phyloP scores from a whole-genome alignment of 2,888 invertebrate species.

The Ganaspis brasiliensis region DNA sequence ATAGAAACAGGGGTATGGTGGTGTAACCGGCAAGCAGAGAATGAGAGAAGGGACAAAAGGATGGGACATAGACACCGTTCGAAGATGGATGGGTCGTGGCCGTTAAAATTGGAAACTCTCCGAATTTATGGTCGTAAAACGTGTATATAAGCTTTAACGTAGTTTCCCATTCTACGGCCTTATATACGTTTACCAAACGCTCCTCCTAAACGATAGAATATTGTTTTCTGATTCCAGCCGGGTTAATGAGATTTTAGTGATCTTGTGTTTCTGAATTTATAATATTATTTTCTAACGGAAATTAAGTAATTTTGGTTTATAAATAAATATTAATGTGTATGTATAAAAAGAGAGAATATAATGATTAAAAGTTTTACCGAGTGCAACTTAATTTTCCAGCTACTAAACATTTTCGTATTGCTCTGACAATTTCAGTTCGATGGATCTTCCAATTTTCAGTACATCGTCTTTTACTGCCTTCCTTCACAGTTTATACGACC shows the following conservation, averaged over 20 bases:
- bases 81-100: constrained; percentile 66
- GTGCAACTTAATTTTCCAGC: not conserved
- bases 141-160: constrained; percentile 41
- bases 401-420: constrained; percentile 1
- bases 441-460: constrained; percentile 23
- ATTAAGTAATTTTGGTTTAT: too few relatives aligned
- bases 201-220: constrained; percentile 5
- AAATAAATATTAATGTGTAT: too few relatives aligned
- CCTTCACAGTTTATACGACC: constrained; percentile 36
- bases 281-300: not conserved
- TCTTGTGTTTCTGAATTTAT: too few relatives aligned
- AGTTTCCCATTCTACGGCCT: not conserved
- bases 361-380: not conserved
- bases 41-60: constrained; percentile 21
- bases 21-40: constrained; percentile 33
- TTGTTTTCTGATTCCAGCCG: constrained; percentile 16
- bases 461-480: constrained; percentile 10
- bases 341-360: too few relatives aligned
- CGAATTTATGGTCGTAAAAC: constrained; percentile 66
- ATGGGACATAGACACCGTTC: constrained; percentile 47
- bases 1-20: constrained; percentile 44
- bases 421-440: constrained; percentile 8
- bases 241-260: constrained; percentile 9
- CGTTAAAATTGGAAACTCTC: constrained; percentile 68
- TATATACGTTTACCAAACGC: constrained; percentile 2